Base-by-base conservation (phyloP, 1,140 invertebrate genomes). In the Rhyacophila brunnea region DNA sequence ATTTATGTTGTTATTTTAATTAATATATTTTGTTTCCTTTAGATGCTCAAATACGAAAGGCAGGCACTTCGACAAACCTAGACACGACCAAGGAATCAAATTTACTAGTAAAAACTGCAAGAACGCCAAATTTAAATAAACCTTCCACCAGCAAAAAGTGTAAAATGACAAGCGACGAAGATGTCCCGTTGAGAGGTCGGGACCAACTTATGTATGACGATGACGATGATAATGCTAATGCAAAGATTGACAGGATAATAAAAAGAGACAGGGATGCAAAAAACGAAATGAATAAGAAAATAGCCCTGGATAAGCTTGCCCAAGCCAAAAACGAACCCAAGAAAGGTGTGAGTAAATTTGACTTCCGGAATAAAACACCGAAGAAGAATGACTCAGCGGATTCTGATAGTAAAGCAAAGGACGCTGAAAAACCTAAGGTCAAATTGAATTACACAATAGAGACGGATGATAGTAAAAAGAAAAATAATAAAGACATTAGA, bases 241-340 rank as follows among this genome's bases (percentile, higher is more conserved):
- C 74, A 35, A 81, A 77, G 70, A 80, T 81, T 58, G 79, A 82
- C 62, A 74, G 70, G 40, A 54, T 81, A 17, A 74, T 84, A 1
- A 71, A 80, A 52, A 73, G 73, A 51, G 81, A 81, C 62, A 71
- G 73, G 42, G 70, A 79, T 20, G 68, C 70, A 52, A 72, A 68
- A 50, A 50, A 45, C 6, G 17, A 40, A 34, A 14, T 18, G 42
- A 45, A 17, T 23, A 13, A 2, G 38, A 40, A 40, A n/a, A 40
- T 13, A 6, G 15, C 11, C 3, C 38, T 13, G 38, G 15, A 40
- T 18, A 11, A 23, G 52, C 52, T 47, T 32, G 35, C 36, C 42
- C 45, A 19, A 66, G 44, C 15, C 44, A 63, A 38, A 45, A 56
- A n/a, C 44, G 45, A 28, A 28, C 23, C 23, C 4, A 28, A 28